These are phyloP conservation scores for Eugnorisma glareosa DNA, from an alignment of 2,888 invertebrate genomes.

Conservation along the genomic window DNA sequence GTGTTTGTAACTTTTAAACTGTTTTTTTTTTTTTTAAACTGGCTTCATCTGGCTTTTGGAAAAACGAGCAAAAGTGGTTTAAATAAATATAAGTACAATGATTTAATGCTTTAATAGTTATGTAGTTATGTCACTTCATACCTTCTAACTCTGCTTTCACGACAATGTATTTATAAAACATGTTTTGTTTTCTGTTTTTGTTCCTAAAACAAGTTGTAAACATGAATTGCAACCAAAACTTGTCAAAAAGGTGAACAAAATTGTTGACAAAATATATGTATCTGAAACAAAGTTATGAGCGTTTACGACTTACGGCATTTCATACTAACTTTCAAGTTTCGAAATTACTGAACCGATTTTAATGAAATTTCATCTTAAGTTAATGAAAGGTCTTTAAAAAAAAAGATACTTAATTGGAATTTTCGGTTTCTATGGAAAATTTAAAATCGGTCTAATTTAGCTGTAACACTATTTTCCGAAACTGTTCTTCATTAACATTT, in stretches of 20 bases:
- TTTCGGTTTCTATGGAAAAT: too few species aligned
- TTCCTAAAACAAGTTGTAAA: background rate
- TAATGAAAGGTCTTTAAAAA: too few species aligned
- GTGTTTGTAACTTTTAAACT: background rate
- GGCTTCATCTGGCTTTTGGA: background rate
- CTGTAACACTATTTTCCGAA: too few species aligned
- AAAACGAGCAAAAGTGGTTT: background rate
- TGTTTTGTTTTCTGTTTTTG: background rate
- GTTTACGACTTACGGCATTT: too few species aligned
- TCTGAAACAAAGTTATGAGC: background rate
- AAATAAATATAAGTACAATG: slow-evolving; percentile 49
- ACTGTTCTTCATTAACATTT: too few species aligned
- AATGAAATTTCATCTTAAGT: too few species aligned
- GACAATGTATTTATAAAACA: background rate
- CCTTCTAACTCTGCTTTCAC: background rate
- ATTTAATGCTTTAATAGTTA: slow-evolving; percentile 51
- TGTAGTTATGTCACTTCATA: slow-evolving; percentile 1
- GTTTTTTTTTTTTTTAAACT: background rate
- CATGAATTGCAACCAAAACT: background rate
- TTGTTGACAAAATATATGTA: background rate
- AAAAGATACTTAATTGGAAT: too few species aligned
- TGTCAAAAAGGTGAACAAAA: background rate
- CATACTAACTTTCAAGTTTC: too few species aligned
- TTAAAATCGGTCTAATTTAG: too few species aligned
- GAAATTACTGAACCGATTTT: too few species aligned